Percentiles rank a stretch among this genome's conserved stretches.
These are phyloP conservation scores for Rhynchopsitta pachyrhyncha DNA, from an alignment of 2,113 vertebrate species.

Conservation along the genomic window DNA sequence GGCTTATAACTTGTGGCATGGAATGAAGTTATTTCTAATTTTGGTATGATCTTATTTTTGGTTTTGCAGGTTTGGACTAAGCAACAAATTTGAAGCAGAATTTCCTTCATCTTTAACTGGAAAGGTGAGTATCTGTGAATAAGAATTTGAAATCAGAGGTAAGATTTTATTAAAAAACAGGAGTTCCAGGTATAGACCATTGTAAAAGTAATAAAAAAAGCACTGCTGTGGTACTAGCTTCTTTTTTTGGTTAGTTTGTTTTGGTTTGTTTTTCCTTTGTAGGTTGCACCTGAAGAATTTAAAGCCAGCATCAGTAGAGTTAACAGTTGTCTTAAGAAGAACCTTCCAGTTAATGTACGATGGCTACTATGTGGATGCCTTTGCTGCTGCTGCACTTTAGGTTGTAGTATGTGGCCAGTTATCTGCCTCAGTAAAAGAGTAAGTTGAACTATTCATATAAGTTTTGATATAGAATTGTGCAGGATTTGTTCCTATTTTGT, in stretches of 20 bases:
- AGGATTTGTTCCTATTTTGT: not conserved
- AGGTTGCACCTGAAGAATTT: conserved; percentile 99
- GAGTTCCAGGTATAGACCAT: not conserved
- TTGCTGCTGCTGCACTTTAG: conserved; percentile 98
- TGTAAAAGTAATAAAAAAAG: not conserved
- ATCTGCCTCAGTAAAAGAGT: conserved; percentile 99
- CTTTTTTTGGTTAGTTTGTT: not conserved
- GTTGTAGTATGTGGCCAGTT: conserved; percentile 99
- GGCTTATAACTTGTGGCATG: not conserved
- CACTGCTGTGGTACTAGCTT: not conserved
- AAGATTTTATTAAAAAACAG: not conserved
- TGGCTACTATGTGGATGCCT: conserved; percentile 98
- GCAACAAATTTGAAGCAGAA: conserved; percentile 99
- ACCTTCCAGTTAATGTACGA: conserved; percentile 94
- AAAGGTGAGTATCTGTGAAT: conserved; percentile 82
- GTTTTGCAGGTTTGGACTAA: conserved; percentile 91
- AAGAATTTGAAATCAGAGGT: not conserved
- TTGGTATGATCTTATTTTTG: conserved; percentile 10
- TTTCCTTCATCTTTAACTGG: conserved; percentile 97
- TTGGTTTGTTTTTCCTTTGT: not conserved
- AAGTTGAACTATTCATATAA: conserved; percentile 69
- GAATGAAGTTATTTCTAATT: not conserved
- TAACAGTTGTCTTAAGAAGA: conserved; percentile 96
- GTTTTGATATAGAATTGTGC: not conserved
- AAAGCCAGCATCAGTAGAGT: conserved; percentile 96